phyloP scores from a whole-genome alignment of 2,888 invertebrate genomes.

The Smittia sp. region DNA sequence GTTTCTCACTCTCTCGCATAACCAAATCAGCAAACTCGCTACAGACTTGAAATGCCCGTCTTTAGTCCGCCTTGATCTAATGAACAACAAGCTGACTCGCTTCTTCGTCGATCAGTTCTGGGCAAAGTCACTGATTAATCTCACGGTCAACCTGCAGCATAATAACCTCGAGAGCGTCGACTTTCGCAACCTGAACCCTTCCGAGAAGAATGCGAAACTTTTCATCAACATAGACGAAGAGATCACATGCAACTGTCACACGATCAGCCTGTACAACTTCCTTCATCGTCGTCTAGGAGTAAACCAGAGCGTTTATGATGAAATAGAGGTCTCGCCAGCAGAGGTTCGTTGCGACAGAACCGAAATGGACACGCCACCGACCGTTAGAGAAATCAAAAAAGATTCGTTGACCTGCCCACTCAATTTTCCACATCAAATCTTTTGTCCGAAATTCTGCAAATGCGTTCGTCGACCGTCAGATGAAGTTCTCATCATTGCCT shows the following conservation, averaged over 20 bases:
- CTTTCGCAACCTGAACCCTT: neutral
- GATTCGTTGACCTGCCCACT: neutral
- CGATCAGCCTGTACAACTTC: conserved; percentile 1
- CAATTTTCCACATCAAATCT: conserved; percentile 5
- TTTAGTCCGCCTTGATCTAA: neutral
- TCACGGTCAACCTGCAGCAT: neutral
- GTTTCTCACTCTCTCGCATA: neutral
- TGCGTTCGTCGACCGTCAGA: neutral
- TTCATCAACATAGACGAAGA: neutral
- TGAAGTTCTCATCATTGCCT: neutral
- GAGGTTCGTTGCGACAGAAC: neutral
- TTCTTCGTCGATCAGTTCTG: neutral
- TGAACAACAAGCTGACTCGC: neutral
- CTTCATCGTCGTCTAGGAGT: neutral
- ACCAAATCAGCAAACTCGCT: neutral
- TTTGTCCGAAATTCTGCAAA: neutral
- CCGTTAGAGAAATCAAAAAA: neutral
- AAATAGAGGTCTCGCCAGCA: neutral
- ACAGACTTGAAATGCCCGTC: neutral
- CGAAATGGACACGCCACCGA: neutral
- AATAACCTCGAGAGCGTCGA: neutral
- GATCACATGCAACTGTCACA: neutral
- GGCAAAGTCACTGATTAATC: neutral
- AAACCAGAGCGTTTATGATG: neutral
- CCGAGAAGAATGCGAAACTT: neutral